Base-by-base conservation (phyloP, 2,888 invertebrate species). In the Heliconius hortense region DNA sequence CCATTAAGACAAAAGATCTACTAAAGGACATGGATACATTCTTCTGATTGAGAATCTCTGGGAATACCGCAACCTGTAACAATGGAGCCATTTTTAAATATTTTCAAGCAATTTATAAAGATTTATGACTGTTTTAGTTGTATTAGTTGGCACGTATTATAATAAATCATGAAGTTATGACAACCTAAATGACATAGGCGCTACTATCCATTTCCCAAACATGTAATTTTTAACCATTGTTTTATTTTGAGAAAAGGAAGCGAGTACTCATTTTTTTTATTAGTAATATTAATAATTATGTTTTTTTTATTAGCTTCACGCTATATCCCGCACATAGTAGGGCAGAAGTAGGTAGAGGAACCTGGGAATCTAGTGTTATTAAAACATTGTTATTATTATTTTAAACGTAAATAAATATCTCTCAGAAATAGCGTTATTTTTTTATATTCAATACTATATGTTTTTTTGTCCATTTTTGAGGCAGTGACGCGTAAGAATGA, bases 101-200 rank as follows among this genome's bases (percentile, higher is more conserved):
- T 62, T 59, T 71, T 71, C 60, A 26, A 71, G 35, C 15, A 26
- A 63, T 43, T 63, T 59, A 59, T 59, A 71, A 75, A 75, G 70
- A 71, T 71, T 71, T 71, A 75, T 63, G 39, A 28, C 64, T 59
- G 35, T 74, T 63, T 59, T 70, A 71, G 63, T 59, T 75, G 53
- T 68, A 35, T 53, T 64, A 62, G 69, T 70, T 64, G 56, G 56
- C 64, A 75, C 70, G 74, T 66, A 28, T 68, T 26, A 24, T 26
- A 70, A 62, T 74, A 64, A 75, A 75, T 75, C 74, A 71, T 60
- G 59, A 63, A 64, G 63, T 75, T 64, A 75, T 64, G 74, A 56
- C 70, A 43, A 64, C 39, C 39, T 56, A 39, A 70, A 70, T 74
- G 53, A 70, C 70, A 64, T 74, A 60, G 60, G 21, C 39, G 39